Evolutionary conservation across 2,113 vertebrate species (phyloP), one percentile per base, ranked within the genome.

Genomic region (Hassar affinis): DNA sequence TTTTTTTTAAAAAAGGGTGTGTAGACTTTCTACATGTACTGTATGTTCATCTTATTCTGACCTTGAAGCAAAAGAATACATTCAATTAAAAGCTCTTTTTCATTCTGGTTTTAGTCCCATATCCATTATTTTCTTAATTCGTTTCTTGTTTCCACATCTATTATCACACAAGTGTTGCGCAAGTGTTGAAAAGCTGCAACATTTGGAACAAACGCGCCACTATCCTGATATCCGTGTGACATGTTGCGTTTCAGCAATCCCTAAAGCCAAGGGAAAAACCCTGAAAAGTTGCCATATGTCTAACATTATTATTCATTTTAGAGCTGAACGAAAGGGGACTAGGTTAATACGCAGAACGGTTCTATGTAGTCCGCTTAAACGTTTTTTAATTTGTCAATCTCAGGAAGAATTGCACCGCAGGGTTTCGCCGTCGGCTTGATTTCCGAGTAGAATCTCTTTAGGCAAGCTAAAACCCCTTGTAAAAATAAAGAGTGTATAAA

Each of bases 231-330:
- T n/a, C n/a, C n/a, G 68, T 76, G 52, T 74, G 52, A 45, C 35
- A 79, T 57, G 76, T 82, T 38, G 69, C 62, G 51, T 82, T 85
- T 85, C 79, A 75, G 57, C 35, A n/a, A 42, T 42, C 38, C 38
- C 62, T 68, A 47, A 51, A 79, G 80, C 59, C 79, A 79, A 42
- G 49, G 30, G 14, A 33, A 52, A 66, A 38, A 30, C 3, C 68
- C 42, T 30, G 11, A 82, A 64, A 61, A 25, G 71, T 38, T 72
- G n/a, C 30, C 33, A 57, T 74, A 54, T 80, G 42, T 68, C 68
- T 79, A n/a, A 83, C 10, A 30, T 30, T 45, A 81, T 75, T 33
- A 79, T 69, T 59, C 57, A 35, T 69, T 64, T 78, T 80, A 75
- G 51, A 15, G 18, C 82, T 69, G 52, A 54, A 78, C 14, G 3